Evolutionary conservation across 2,888 invertebrate species (phyloP).

Genomic region (Gasteruption jaculator): DNA sequence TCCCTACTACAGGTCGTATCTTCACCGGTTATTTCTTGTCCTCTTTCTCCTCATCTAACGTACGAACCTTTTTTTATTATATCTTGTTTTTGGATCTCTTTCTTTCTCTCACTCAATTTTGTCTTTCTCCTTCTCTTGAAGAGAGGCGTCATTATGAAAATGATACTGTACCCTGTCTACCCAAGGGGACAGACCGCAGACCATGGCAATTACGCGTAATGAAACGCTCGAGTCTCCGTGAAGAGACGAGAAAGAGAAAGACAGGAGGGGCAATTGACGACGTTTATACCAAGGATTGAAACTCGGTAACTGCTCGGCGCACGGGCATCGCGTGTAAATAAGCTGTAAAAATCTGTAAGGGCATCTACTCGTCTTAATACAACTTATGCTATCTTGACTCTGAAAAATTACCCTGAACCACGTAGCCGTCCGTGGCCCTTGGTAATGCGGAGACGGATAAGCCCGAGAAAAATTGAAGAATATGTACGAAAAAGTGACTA

Average conservation of each 20-base stretch:
- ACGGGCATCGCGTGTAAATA: constrained; percentile 44
- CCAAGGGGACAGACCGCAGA: constrained; percentile 46
- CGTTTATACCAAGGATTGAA: constrained; percentile 31
- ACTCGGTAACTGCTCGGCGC: constrained; percentile 22
- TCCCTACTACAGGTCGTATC: too few relatives aligned
- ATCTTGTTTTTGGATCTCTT: constrained; percentile 15
- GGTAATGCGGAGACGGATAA: too few relatives aligned
- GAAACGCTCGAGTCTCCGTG: constrained; percentile 44
- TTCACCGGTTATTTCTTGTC: constrained; percentile 18
- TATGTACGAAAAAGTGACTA: too few relatives aligned
- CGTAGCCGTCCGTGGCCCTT: too few relatives aligned
- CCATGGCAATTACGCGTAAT: constrained; percentile 50
- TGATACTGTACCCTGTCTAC: constrained; percentile 47
- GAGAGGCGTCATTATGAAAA: constrained; percentile 49
- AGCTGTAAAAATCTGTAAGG: constrained; percentile 31
- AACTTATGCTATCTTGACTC: too few relatives aligned
- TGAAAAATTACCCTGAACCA: too few relatives aligned
- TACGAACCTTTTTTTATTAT: constrained; percentile 12
- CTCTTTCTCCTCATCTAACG: constrained; percentile 16
- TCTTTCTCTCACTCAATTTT: constrained; percentile 13
- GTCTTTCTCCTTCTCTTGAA: constrained; percentile 9
- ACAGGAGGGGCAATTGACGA: constrained; percentile 33
- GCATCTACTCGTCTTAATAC: too few relatives aligned
- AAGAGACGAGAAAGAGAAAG: constrained; percentile 17
- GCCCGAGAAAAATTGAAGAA: too few relatives aligned